Base-by-base conservation (phyloP, 30 jellyfish, hydroid and myxozoan genomes). In the Turritopsis dohrnii region DNA sequence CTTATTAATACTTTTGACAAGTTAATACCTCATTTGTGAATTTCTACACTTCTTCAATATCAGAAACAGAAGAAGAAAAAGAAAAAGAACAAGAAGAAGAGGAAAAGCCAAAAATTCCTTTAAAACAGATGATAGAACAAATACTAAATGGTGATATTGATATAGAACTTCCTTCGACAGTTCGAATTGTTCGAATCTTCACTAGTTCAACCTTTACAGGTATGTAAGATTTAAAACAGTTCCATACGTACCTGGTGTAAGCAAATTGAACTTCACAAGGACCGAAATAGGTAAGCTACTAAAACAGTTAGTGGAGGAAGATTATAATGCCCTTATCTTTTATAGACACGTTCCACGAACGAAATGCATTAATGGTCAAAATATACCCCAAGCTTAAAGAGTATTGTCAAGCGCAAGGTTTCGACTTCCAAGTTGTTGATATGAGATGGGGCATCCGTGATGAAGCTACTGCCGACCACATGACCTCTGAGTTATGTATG, bases 191-290 rank as follows among this genome's bases (percentile, higher is more conserved):
- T 66, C 71, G 97, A 65, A 90, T 90, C 21, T 90, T 90, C 53
- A 90, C 97, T 21, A 90, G 97, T 85, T 90, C 97, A 19, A 90
- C 97, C 18, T 90, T 90, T 88, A 90, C 97, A n/a, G 97, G 97
- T 90, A 86, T 13, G 89, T 53, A 28, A 41, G 13, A 41, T 41
- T 41, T n/a, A n/a, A n/a, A n/a, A n/a, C n/a, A n/a, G n/a, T n/a
- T n/a, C n/a, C n/a, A n/a, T n/a, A n/a, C n/a, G n/a, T n/a, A n/a
- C n/a, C n/a, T n/a, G n/a, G n/a, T n/a, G n/a, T n/a, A n/a, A n/a
- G n/a, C n/a, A n/a, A n/a, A n/a, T n/a, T n/a, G n/a, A n/a, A n/a
- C n/a, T n/a, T n/a, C n/a, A n/a, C n/a, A n/a, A n/a, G n/a, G n/a
- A n/a, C n/a, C n/a, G n/a, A n/a, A n/a, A n/a, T n/a, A n/a, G n/a